These are phyloP conservation scores for Volucella bombylans DNA, from an alignment of 2,888 invertebrate genomes.

Conservation along the genomic window DNA sequence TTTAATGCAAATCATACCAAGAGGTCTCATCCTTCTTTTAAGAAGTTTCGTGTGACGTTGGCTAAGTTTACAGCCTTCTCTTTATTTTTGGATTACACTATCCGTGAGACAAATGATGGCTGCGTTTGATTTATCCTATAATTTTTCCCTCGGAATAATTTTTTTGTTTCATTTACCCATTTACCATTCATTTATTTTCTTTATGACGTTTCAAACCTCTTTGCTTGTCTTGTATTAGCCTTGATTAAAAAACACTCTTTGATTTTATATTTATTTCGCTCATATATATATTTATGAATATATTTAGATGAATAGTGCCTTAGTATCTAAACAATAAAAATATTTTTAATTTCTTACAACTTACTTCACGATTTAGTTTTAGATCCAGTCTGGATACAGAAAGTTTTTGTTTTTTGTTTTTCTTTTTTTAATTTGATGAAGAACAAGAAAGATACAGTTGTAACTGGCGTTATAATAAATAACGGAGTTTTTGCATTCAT, in stretches of 20 bases:
- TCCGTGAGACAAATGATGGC: too few relatives aligned
- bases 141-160: neutral
- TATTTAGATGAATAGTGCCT: slow-evolving; percentile 41
- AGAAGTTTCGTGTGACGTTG: too few relatives aligned
- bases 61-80: too few relatives aligned
- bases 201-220: neutral
- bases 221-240: neutral
- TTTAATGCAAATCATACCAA: too few relatives aligned
- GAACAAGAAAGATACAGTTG: slow-evolving; percentile 51
- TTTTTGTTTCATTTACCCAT: neutral
- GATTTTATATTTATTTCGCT: slow-evolving; percentile 53
- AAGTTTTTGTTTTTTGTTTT: slow-evolving; percentile 19
- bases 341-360: slow-evolving; percentile 55
- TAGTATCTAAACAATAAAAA: slow-evolving; percentile 66
- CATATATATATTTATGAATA: slow-evolving; percentile 33
- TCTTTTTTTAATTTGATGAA: slow-evolving; percentile 14
- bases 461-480: slow-evolving; percentile 23
- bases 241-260: neutral
- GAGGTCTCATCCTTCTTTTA: too few relatives aligned
- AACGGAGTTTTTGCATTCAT: slow-evolving; percentile 20
- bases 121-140: too few relatives aligned
- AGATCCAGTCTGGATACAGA: slow-evolving; percentile 50
- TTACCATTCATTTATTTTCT: neutral
- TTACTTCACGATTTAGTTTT: slow-evolving; percentile 56
- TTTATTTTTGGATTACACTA: too few relatives aligned